Base-by-base conservation (phyloP, 1,140 invertebrate species). In the Nylanderia fulva region DNA sequence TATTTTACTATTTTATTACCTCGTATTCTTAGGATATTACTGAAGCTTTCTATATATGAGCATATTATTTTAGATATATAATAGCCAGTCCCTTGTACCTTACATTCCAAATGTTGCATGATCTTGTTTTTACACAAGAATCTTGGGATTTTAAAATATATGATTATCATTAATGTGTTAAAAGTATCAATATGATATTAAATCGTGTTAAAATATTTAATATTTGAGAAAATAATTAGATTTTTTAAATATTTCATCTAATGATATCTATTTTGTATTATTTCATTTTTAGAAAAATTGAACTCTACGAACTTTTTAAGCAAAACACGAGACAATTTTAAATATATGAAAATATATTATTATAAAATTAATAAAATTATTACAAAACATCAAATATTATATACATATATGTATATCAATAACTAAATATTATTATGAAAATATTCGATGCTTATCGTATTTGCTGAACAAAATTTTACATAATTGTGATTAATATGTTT, bases 1-100 rank as follows among this genome's bases (percentile, higher is more conserved):
- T 61, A 61, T 45, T 36, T 77, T 21, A 56, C 11, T 0, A 39
- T 71, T 13, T 54, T 52, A 15, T 82, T 52, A 61, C 88, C 84
- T 89, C 91, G 75, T 88, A 90, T 91, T 92, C 88, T 92, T 86
- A 80, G 84, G 86, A 92, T 92, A 91, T 83, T 66, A 66, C 61
- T 84, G 45, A 13, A 82, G 42, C 36, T 82, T 85, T 82, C 13
- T 71, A 21, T 63, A 82, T 72, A 5, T 33, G n/a, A n/a, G 33
- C 60, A 52, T 84, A 48, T 61, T 11, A 11, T 72, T 84, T 75
- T n/a, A n/a, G n/a, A n/a, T n/a, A n/a, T n/a, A 80, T n/a, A 72
- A 36, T 52, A 56, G 36, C 36, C 52, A 71, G 24, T 4, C 52
- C 36, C 13, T 71, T 82, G 11, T 82, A 71, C 2, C n/a, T 72